Evolutionary conservation across 2,888 invertebrate genomes (phyloP), one percentile per base, ranked within the genome.

Genomic region (Andrena bicolor): DNA sequence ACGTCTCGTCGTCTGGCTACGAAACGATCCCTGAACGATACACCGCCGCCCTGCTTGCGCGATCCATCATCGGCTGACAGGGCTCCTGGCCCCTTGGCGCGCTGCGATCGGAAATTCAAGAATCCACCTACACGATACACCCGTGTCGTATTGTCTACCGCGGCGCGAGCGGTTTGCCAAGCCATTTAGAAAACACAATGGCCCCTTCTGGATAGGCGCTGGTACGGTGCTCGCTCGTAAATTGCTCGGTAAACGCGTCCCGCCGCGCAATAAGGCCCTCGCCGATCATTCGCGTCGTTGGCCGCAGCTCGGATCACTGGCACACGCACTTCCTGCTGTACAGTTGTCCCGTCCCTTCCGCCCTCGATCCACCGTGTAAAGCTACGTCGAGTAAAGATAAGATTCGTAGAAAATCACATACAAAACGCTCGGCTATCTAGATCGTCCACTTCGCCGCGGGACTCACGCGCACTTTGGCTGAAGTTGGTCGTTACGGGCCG

Each of bases 371-470:
- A 23, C 30, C 64, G 76, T 56, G 30, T 76, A 74, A 77, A 84
- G 64, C 77, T 77, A 80, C 51, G 35, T 84, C 58, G 77, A 72
- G 64, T 68, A 75, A 85, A 64, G 84, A 77, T 68, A 84, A 88
- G 84, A 75, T 78, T 87, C 84, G 88, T 92, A 91, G 86, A 92
- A 92, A 92, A 91, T 89, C 83, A 75, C 84, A 89, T 91, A 91
- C 81, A 91, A 91, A 91, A 91, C 76, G 77, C 68, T 80, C 76
- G 79, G 56, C 69, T 83, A 80, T 51, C 73, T 76, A 80, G 69
- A 49, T 53, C 73, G 82, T 71, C 64, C 76, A 64, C 61, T 53
- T 49, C 51, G 58, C 28, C 30, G 64, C 63, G 13, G 48, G 63
- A 30, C 51, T 20, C 20, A 28, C 68, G 26, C 63, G 61, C 77